These are phyloP conservation scores for Callaeas wilsoni DNA, from an alignment of 2,113 vertebrate species.

Conservation along the genomic window DNA sequence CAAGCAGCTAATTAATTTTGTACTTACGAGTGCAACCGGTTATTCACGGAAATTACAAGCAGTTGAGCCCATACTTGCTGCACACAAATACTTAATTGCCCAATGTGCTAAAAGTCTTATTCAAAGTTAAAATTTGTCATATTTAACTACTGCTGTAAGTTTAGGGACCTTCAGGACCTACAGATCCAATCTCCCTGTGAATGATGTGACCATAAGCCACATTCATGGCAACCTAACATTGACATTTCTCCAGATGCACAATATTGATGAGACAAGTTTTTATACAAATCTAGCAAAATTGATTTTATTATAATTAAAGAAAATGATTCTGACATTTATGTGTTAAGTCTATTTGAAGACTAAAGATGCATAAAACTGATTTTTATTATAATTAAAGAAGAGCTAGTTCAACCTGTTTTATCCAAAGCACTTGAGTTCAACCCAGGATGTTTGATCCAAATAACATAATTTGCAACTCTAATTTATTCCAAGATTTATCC, in stretches of 20 bases:
- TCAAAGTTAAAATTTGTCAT: not conserved
- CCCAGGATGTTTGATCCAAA: not conserved
- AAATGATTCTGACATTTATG: constrained; percentile 40
- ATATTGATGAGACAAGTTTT: not conserved
- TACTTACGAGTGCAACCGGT: not conserved
- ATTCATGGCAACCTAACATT: not conserved
- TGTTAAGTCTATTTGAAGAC: constrained; percentile 49
- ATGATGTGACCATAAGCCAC: not conserved
- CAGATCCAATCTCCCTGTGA: accelerated
- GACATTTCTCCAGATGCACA: not conserved
- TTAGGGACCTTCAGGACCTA: not conserved
- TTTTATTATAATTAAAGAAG: not conserved
- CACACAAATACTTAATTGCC: not conserved
- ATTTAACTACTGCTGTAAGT: not conserved
- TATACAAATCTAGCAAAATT: not conserved
- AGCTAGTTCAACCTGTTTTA: not conserved
- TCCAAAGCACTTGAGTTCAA: not conserved
- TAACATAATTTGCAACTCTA: not conserved
- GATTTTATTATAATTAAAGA: constrained; percentile 23
- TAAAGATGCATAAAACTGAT: constrained; percentile 11
- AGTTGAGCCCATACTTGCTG: not conserved
- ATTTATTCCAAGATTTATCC: not conserved
- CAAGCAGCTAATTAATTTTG: constrained; percentile 35
- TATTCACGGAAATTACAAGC: not conserved
- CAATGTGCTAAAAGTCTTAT: not conserved